Evolutionary conservation across 2,888 invertebrate genomes (phyloP), one percentile per base, ranked within the genome.

Genomic region (Coenonympha glycerion): DNA sequence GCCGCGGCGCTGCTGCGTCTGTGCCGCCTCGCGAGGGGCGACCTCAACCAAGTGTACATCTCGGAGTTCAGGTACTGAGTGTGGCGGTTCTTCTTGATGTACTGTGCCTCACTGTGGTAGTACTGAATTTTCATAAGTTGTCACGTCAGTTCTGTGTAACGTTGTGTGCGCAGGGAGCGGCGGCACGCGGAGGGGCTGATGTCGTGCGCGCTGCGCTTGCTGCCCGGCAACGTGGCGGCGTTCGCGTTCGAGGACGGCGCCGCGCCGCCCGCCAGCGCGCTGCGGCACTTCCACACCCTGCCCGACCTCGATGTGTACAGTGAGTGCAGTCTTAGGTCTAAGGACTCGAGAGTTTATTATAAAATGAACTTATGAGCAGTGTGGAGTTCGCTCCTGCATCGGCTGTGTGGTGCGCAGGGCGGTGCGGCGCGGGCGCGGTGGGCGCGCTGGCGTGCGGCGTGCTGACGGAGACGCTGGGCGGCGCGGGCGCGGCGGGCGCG

Each of bases 31-130:
- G 91, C 95, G 9, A 88, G 91, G 18, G 89, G 91, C 3, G 92
- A 94, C 74, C 88, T 94, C 50, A 82, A 91, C 52, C 92, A 91
- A 59, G 91, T 93, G 60, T 94, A 94, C 73, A 90, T 91, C 5
- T 89, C 90, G 61, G 68, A 64, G 64, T 87, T 73, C 74, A 81
- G 78, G 89, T 88, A 46, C n/a, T n/a, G n/a, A n/a, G n/a, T n/a
- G n/a, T n/a, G n/a, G n/a, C n/a, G n/a, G n/a, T n/a, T n/a, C n/a
- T n/a, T n/a, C n/a, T n/a, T n/a, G n/a, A n/a, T n/a, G n/a, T n/a
- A n/a, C n/a, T n/a, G n/a, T n/a, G n/a, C n/a, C n/a, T n/a, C n/a
- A n/a, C n/a, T n/a, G n/a, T n/a, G n/a, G n/a, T n/a, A n/a, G n/a
- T n/a, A n/a, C n/a, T n/a, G n/a, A n/a, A n/a, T n/a, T n/a, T n/a